phyloP scores from a whole-genome alignment of 2,113 vertebrate genomes.

The Pelodiscus sinensis region DNA sequence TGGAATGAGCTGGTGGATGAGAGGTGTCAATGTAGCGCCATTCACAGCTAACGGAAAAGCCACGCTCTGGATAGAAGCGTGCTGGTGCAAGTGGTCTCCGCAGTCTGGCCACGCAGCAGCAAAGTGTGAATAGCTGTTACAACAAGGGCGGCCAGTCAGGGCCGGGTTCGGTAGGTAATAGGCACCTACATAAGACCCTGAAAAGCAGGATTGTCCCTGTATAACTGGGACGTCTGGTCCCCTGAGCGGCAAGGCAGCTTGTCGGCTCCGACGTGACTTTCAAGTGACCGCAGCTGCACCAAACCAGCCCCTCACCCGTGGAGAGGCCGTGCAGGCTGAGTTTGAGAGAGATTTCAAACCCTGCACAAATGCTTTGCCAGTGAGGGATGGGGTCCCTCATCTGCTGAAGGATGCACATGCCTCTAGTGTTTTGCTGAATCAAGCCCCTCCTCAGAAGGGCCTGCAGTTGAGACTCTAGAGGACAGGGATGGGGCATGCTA shows the following conservation, averaged over 20 bases:
- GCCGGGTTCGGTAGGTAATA: too few species aligned
- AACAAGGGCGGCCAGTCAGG: too few species aligned
- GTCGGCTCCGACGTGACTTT: neutral
- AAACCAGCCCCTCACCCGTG: neutral
- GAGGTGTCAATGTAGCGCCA: neutral
- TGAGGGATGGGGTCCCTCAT: neutral
- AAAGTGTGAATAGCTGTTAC: neutral
- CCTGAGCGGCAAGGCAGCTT: neutral
- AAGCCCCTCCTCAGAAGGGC: neutral
- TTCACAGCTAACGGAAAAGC: neutral
- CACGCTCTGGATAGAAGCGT: neutral
- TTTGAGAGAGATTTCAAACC: neutral
- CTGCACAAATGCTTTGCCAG: neutral
- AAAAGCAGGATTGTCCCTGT: too few species aligned
- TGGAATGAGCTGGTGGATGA: neutral
- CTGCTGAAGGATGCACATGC: neutral
- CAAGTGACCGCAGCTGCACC: neutral
- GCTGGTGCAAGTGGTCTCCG: neutral
- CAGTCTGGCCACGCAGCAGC: neutral
- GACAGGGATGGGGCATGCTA: neutral
- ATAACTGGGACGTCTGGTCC: too few species aligned
- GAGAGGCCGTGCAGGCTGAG: neutral
- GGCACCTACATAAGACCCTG: neutral
- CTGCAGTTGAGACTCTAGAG: neutral
- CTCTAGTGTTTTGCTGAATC: neutral